Evolutionary conservation across 2,797 vertebrate species (phyloP).

Genomic region (Lepus oiostolus): DNA sequence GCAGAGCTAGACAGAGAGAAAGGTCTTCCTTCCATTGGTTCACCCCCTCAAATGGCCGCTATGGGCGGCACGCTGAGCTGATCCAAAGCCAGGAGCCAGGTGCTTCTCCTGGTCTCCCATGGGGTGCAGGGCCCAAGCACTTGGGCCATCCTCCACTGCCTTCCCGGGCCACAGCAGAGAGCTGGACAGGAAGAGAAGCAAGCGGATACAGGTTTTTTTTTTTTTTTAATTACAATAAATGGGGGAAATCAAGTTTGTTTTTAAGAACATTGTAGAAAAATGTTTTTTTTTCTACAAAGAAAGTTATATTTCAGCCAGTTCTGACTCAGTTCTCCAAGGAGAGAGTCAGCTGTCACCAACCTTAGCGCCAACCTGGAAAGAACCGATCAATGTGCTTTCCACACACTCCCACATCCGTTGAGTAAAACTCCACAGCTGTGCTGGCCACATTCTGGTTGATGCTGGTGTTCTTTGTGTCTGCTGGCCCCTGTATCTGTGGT

Average conservation of each 20-base stretch:
- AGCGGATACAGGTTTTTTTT: too few relatives aligned
- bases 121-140: too few relatives aligned
- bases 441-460: neutral
- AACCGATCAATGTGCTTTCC: neutral
- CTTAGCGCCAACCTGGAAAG: neutral
- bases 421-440: neutral
- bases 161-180: too few relatives aligned
- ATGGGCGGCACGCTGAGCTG: too few relatives aligned
- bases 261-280: neutral
- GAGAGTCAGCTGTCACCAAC: neutral
- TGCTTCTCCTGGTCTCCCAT: too few relatives aligned
- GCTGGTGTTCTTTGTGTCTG: accelerated
- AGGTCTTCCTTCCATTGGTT: too few relatives aligned
- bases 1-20: too few relatives aligned
- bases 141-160: too few relatives aligned
- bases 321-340: neutral
- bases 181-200: too few relatives aligned
- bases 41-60: too few relatives aligned
- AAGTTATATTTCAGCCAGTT: neutral
- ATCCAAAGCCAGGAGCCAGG: too few relatives aligned
- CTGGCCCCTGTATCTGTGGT: accelerated
- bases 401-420: neutral
- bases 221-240: neutral
- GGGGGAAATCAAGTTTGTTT: neutral
- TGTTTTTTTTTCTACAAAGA: neutral